These are phyloP conservation scores for Napeogenes inachia DNA, from an alignment of 2,888 invertebrate species.

Conservation along the genomic window DNA sequence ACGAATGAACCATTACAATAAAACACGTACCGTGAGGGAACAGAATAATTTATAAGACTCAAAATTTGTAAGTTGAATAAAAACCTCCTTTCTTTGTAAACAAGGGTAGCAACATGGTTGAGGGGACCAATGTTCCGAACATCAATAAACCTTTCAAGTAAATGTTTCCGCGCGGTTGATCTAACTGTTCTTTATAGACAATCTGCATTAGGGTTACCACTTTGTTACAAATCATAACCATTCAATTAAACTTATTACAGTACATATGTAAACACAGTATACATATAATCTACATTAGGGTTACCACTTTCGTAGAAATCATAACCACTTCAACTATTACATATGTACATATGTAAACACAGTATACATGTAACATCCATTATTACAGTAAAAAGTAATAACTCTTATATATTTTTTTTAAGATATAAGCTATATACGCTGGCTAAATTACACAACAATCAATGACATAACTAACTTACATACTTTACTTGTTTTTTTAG, in stretches of 20 bases:
- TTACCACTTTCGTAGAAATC: too few species aligned
- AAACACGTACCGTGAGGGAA: not conserved
- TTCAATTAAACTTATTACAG: too few species aligned
- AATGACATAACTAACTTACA: too few species aligned
- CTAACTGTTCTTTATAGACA: slow-evolving; percentile 7
- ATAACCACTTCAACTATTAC: too few species aligned
- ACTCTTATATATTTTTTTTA: too few species aligned
- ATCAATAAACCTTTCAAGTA: slow-evolving; percentile 70
- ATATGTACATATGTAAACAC: too few species aligned
- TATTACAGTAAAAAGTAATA: too few species aligned
- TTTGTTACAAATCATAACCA: too few species aligned
- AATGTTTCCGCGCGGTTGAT: slow-evolving; percentile 65
- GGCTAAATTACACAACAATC: too few species aligned
- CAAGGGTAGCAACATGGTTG: slow-evolving; percentile 20
- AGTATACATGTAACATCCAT: too few species aligned
- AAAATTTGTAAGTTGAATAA: slow-evolving; percentile 28
- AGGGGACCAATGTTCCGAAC: slow-evolving; percentile 54
- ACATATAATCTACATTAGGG: not conserved
- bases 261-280: not conserved
- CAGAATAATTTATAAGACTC: not conserved
- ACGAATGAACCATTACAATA: not conserved
- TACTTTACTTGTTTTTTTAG: too few species aligned
- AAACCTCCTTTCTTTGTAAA: slow-evolving; percentile 20
- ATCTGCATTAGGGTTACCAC: not conserved
- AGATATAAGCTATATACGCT: too few species aligned